phyloP scores from a whole-genome alignment of 2,797 vertebrate genomes.

The Nannoperca obscura region DNA sequence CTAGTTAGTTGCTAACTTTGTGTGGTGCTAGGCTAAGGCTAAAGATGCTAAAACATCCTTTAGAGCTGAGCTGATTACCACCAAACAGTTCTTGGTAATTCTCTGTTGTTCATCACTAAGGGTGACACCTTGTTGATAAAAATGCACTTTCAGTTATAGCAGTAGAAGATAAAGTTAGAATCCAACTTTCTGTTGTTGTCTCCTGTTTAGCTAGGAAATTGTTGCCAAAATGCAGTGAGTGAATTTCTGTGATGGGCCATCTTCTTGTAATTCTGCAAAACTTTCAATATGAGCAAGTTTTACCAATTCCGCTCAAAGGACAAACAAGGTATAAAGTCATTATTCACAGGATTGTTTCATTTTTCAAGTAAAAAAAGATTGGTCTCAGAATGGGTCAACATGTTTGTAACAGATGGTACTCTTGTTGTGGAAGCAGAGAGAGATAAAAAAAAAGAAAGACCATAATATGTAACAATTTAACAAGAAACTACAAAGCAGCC shows the following conservation, averaged over 20 bases:
- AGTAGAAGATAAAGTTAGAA: not conserved
- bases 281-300: not conserved
- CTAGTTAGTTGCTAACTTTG: not conserved
- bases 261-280: not conserved
- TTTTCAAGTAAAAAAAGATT: constrained; percentile 32
- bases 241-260: constrained; percentile 19
- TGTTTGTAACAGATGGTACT: constrained; percentile 42
- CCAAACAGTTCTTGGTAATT: not conserved
- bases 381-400: constrained; percentile 3
- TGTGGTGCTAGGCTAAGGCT: too few relatives aligned
- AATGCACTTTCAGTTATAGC: not conserved
- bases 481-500: constrained; percentile 21
- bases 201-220: not conserved
- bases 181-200: not conserved
- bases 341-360: constrained; percentile 34
- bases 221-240: constrained; percentile 9
- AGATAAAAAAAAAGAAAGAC: constrained; percentile 1
- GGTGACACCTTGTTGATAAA: not conserved
- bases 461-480: constrained; percentile 26
- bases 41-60: too few relatives aligned
- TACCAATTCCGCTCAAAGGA: constrained; percentile 12
- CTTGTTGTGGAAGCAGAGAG: constrained; percentile 20
- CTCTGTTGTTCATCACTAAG: not conserved
- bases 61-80: too few relatives aligned
- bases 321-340: constrained; percentile 16